A percentile compares a stretch with the other conserved stretches of the same genome.
phyloP scores from a whole-genome alignment of 92 coral and sea anemone species.

The Blastomussa wellsi region DNA sequence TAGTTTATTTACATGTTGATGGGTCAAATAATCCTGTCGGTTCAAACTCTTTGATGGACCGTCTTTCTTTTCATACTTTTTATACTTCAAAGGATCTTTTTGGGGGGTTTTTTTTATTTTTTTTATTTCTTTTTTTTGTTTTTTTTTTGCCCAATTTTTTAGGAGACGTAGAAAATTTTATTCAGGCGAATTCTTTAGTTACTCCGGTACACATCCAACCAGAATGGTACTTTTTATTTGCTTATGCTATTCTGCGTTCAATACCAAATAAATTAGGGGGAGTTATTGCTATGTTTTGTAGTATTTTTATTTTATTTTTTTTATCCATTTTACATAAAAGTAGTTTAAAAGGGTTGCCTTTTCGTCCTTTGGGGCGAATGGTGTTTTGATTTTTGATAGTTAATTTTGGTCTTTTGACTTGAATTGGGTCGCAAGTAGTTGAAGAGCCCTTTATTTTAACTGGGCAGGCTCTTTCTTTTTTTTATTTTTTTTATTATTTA shows the following conservation, averaged over 20 bases:
- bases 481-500: conserved; percentile 78
- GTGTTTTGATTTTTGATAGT: conserved; percentile 84
- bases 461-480: conserved; percentile 79
- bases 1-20: conserved; percentile 65
- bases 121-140: conserved; percentile 50
- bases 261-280: conserved; percentile 90
- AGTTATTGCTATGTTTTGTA: conserved; percentile 68
- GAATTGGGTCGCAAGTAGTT: conserved; percentile 81
- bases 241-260: conserved; percentile 79
- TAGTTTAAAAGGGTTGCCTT: conserved; percentile 76
- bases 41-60: conserved; percentile 49
- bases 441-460: conserved; percentile 85
- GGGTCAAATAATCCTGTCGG: conserved; percentile 83
- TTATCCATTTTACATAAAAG: conserved; percentile 69
- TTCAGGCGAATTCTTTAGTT: conserved; percentile 78
- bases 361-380: conserved; percentile 78
- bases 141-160: conserved; percentile 70
- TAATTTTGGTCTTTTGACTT: conserved; percentile 76
- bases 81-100: conserved; percentile 75
- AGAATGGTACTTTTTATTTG: conserved; percentile 86
- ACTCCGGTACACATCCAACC: conserved; percentile 89
- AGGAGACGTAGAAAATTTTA: conserved; percentile 83
- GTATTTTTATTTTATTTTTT: conserved; percentile 71
- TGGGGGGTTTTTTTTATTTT: conserved; percentile 54
- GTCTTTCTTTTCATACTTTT: conserved; percentile 72